Evolutionary conservation across 2,888 invertebrate genomes (phyloP).

Genomic region (Actias luna): DNA sequence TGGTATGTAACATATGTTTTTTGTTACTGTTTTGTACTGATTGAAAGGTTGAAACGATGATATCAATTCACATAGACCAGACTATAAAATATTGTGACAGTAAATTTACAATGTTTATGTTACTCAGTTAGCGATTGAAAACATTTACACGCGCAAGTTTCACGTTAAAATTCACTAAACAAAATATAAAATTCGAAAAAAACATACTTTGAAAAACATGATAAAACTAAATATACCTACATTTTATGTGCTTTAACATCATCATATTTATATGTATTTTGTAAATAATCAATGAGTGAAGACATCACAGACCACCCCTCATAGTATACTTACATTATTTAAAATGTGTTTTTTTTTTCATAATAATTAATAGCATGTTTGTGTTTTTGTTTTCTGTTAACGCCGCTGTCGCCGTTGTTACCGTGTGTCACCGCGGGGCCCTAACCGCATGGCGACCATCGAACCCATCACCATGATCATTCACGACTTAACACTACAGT

Average conservation of each 20-base stretch:
- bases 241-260: background rate
- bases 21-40: no score
- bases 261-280: background rate
- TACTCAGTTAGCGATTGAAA: no score
- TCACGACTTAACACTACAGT: slow-evolving; percentile 80
- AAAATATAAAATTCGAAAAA: no score
- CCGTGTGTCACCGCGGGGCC: slow-evolving; percentile 42
- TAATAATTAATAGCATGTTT: slow-evolving; percentile 75
- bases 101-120: no score
- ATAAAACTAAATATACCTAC: no score
- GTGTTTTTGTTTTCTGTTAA: slow-evolving; percentile 63
- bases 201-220: no score
- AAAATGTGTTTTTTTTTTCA: slow-evolving; percentile 26
- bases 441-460: slow-evolving; percentile 64
- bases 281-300: slow-evolving; percentile 66
- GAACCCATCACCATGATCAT: slow-evolving; percentile 39
- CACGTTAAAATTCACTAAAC: no score
- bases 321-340: background rate
- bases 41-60: no score
- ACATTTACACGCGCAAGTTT: no score
- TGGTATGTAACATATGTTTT: no score
- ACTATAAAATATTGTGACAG: no score
- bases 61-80: no score
- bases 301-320: slow-evolving; percentile 54
- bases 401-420: slow-evolving; percentile 46